Evolutionary conservation across 2,113 vertebrate species (phyloP), one percentile per base, ranked within the genome.

Genomic region (Motacilla tschutschensis): DNA sequence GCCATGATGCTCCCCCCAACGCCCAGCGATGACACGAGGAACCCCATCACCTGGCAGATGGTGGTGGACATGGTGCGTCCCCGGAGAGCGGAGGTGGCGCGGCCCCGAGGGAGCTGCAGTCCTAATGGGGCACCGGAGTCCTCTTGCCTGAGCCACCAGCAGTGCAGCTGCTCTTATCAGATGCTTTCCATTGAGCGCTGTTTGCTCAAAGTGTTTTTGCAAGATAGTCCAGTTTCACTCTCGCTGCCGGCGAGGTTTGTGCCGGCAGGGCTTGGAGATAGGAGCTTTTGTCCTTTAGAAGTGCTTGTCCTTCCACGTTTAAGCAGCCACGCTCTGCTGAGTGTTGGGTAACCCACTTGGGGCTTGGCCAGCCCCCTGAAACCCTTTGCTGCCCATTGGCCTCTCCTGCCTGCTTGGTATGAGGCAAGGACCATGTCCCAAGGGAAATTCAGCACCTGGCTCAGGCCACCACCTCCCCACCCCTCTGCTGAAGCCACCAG

Each of bases 121-220:
- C 58, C 53, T 46, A 83, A 46, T 90, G 76, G 66, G 41, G 81
- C 70, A 38, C 59, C 7, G 2, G 41, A 66, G 72, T 90, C 88
- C 85, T 91, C 87, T 36, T 70, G 83, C 73, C 85, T 33, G 59
- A 69, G 63, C 72, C 46, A 58, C 87, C 89, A 92, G 35, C 48
- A 78, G 18, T 8, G 74, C 93, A 63, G 90, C 86, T 10, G 69
- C 75, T 43, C 93, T 96, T 94, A 96, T 97, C 96, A 95, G 95
- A 95, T 82, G 90, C 87, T 91, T 96, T 93, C 88, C 92, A 78
- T 85, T 74, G 29, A 92, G 87, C 5, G 5, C 43, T 50, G 93
- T 98, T 98, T 98, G 96, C 96, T 97, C 94, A 95, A 90, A 58
- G 75, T 97, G 97, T 98, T 98, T 97, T 97, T 96, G 96, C 97